Evolutionary conservation across 2,797 vertebrate species (phyloP).

Genomic region (Choloepus didactylus): DNA sequence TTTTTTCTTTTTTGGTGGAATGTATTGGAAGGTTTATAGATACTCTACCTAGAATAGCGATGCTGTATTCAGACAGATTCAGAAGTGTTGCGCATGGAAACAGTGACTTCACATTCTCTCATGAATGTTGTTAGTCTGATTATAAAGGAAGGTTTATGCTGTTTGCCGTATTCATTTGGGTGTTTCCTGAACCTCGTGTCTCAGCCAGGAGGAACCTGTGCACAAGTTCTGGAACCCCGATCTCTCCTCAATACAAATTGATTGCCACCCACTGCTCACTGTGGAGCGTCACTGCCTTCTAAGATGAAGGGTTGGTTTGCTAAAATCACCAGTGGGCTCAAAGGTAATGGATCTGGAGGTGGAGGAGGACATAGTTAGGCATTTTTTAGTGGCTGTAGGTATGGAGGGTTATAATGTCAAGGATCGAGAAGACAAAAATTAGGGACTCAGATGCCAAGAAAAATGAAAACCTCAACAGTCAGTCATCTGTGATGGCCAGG

Average conservation of each 20-base stretch:
- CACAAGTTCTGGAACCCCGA: rapidly evolving
- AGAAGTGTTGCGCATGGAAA: not conserved
- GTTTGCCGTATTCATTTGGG: not conserved
- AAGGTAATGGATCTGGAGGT: too few species aligned
- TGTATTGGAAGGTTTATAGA: not conserved
- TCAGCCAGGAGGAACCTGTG: not conserved
- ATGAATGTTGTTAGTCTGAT: too few species aligned
- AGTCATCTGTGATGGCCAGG: not conserved
- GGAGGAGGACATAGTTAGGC: too few species aligned
- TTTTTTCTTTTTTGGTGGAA: not conserved
- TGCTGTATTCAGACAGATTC: not conserved
- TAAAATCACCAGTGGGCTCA: too few species aligned
- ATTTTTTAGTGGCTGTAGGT: not conserved
- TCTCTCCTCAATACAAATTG: too few species aligned
- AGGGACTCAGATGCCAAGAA: not conserved
- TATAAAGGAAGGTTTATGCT: not conserved
- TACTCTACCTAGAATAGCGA: not conserved
- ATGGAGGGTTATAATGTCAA: not conserved
- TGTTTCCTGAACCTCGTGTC: not conserved
- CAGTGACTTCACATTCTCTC: not conserved
- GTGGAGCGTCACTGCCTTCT: rapidly evolving
- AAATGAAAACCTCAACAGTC: not conserved
- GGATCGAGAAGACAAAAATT: not conserved
- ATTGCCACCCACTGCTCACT: not conserved
- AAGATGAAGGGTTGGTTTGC: not conserved